These are phyloP conservation scores for Tetranychus cinnabarinus DNA, from an alignment of 1,140 invertebrate species.

Conservation along the genomic window DNA sequence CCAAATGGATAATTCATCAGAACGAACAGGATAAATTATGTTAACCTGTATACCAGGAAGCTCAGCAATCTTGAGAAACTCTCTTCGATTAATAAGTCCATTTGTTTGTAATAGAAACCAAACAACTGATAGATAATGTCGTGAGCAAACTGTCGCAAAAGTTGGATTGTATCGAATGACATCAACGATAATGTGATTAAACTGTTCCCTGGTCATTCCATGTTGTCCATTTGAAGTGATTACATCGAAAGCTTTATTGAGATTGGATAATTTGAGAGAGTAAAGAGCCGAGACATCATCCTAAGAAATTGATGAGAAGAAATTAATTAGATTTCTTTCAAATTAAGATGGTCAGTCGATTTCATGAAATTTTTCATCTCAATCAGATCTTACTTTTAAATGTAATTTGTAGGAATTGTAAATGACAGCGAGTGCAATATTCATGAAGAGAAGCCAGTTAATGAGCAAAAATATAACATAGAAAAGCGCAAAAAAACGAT, in stretches of 20 bases:
- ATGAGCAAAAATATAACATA: slow-evolving; percentile 26
- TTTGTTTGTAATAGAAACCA: slow-evolving; percentile 24
- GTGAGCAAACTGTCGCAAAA: not conserved
- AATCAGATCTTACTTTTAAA: slow-evolving; percentile 20
- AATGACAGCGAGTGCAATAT: slow-evolving; percentile 28
- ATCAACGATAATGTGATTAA: slow-evolving; percentile 19
- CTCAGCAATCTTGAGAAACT: slow-evolving; percentile 26
- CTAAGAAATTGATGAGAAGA: too few relatives aligned
- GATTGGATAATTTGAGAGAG: not conserved
- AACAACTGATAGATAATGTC: slow-evolving; percentile 20
- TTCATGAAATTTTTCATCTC: too few relatives aligned
- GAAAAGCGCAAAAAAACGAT: slow-evolving; percentile 24
- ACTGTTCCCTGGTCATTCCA: not conserved
- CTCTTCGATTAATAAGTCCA: slow-evolving; percentile 18
- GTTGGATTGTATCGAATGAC: not conserved
- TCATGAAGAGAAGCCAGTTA: slow-evolving; percentile 30
- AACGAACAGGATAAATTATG: not conserved
- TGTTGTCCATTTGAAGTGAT: slow-evolving; percentile 13
- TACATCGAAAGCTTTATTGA: slow-evolving; percentile 23
- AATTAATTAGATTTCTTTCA: too few relatives aligned
- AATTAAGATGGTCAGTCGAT: too few relatives aligned
- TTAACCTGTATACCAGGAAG: slow-evolving; percentile 24
- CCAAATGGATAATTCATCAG: slow-evolving; percentile 12
- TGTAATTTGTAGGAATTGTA: slow-evolving; percentile 30
- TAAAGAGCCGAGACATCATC: too few relatives aligned